phyloP scores from a whole-genome alignment of 2,888 invertebrate species.

The Slavum lentiscoides region DNA sequence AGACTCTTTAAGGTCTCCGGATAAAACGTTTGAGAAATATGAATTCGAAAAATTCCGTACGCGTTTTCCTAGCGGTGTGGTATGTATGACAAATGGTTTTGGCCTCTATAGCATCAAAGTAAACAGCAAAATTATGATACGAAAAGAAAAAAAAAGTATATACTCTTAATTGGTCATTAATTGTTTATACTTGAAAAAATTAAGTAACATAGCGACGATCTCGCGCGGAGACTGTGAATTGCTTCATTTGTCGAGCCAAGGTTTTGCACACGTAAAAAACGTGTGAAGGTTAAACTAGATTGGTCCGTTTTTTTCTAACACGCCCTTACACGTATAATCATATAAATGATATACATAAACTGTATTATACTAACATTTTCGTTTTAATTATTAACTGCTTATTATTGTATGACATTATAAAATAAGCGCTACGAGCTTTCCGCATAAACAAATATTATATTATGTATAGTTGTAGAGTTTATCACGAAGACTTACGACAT shows the following conservation, averaged over 20 bases:
- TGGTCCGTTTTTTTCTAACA: conserved; percentile 19
- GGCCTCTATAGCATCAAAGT: background rate
- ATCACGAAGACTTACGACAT: too few relatives aligned
- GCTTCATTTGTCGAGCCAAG: conserved; percentile 37
- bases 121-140: conserved; percentile 16
- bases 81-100: background rate
- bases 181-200: conserved; percentile 31
- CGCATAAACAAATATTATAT: background rate
- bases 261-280: conserved; percentile 37
- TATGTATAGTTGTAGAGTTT: background rate
- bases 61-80: too few relatives aligned
- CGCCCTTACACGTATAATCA: conserved; percentile 7
- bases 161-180: conserved; percentile 38
- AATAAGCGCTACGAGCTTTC: background rate
- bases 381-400: background rate
- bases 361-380: background rate
- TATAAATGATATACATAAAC: background rate
- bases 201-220: conserved; percentile 13
- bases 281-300: conserved; percentile 36
- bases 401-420: background rate
- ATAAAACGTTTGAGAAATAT: too few relatives aligned
- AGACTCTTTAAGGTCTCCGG: too few relatives aligned
- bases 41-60: too few relatives aligned
- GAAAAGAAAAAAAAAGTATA: background rate
- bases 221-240: conserved; percentile 3